Conservation (phyloP, 2,888 invertebrate species). For the Gonocerus acuteangulatus region DNA sequence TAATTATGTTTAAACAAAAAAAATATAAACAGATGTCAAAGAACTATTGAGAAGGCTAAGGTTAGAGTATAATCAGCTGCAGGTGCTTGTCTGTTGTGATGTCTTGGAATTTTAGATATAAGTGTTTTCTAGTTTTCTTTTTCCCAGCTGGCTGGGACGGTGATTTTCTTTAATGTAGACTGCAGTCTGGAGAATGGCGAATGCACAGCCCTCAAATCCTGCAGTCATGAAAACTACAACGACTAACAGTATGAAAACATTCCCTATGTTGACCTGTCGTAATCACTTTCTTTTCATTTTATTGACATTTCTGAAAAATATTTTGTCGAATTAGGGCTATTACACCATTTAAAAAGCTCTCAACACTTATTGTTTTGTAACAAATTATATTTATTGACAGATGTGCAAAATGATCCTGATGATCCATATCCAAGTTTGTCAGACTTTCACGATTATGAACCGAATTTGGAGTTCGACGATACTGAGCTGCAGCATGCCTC, state of each 20-base stretch:
- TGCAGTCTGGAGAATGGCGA: slow-evolving; percentile 3
- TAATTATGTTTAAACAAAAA: too few relatives aligned
- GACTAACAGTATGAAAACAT: neutral
- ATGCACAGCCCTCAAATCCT: slow-evolving; percentile 7
- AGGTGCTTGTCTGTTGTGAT: slow-evolving; percentile 8
- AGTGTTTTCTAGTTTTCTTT: neutral
- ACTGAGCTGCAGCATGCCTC: slow-evolving; percentile 71
- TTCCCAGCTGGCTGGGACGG: slow-evolving; percentile 3
- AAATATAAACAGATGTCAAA: too few relatives aligned
- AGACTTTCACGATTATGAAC: slow-evolving; percentile 88
- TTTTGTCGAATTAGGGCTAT: too few relatives aligned
- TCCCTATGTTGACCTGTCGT: neutral
- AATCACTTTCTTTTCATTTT: neutral
- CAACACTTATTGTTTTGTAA: too few relatives aligned
- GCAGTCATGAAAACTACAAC: slow-evolving; percentile 7
- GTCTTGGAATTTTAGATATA: slow-evolving; percentile 5
- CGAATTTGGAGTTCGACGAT: slow-evolving; percentile 93
- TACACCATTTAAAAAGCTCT: too few relatives aligned
- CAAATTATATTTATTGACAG: neutral
- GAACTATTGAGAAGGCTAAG: too few relatives aligned
- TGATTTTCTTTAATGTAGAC: slow-evolving; percentile 10
- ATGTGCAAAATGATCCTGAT: slow-evolving; percentile 48
- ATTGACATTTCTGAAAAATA: neutral
- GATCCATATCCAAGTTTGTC: slow-evolving; percentile 81
- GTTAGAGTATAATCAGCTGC: neutral